A percentile compares a stretch with the other conserved stretches of the same genome.
These are phyloP conservation scores for Xenus cinereus DNA, from an alignment of 2,113 vertebrate genomes.

Conservation along the genomic window DNA sequence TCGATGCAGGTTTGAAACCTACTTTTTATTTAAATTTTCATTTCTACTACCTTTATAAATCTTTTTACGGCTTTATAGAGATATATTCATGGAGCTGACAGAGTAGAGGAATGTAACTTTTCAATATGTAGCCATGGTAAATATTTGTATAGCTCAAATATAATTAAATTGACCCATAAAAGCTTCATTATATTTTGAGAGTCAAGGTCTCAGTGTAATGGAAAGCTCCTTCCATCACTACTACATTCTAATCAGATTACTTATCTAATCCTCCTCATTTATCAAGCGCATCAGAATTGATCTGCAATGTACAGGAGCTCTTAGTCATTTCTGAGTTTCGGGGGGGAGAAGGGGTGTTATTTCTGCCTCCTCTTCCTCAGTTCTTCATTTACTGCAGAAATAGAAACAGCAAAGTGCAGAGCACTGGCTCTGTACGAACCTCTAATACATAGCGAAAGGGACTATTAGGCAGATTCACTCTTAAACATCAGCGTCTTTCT, in stretches of 20 bases:
- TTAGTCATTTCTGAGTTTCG: background rate
- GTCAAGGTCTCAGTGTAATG: background rate
- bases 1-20: background rate
- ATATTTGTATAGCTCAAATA: conserved; percentile 17
- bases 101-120: background rate
- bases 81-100: background rate
- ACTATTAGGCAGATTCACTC: conserved; percentile 5
- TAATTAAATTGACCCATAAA: conserved; percentile 12
- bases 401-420: background rate
- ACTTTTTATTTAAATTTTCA: background rate
- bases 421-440: background rate
- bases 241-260: conserved; percentile 9
- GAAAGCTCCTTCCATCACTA: background rate
- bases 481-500: conserved; percentile 32
- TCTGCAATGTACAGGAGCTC: background rate
- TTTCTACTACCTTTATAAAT: background rate
- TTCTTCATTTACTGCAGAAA: background rate
- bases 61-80: background rate
- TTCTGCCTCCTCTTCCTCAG: background rate
- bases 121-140: background rate
- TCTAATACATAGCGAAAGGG: background rate
- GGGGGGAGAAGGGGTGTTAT: background rate
- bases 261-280: conserved; percentile 13
- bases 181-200: background rate
- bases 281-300: conserved; percentile 14